Conservation (phyloP, 2,797 vertebrate genomes). For the Pseudochaenichthys georgianus region DNA sequence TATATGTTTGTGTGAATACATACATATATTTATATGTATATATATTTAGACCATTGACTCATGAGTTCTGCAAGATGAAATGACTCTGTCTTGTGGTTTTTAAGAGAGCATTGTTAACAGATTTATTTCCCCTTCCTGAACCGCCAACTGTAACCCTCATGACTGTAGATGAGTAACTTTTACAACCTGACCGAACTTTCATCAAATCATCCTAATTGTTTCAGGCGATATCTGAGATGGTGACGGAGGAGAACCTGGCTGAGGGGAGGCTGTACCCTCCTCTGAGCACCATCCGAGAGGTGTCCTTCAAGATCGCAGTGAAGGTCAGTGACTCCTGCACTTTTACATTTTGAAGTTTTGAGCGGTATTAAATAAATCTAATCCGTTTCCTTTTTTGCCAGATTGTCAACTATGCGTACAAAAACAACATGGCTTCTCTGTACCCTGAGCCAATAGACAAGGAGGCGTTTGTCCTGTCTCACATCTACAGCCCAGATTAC, state of each 20-base stretch:
- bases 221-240: conserved; percentile 92
- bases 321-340: conserved; percentile 82
- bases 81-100: too few relatives aligned
- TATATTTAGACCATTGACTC: too few relatives aligned
- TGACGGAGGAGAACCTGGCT: conserved; percentile 93
- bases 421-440: conserved; percentile 89
- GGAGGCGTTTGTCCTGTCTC: conserved; percentile 92
- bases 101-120: too few relatives aligned
- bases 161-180: too few relatives aligned
- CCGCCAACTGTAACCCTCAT: too few relatives aligned
- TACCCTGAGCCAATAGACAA: conserved; percentile 98
- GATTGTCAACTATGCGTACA: conserved; percentile 94
- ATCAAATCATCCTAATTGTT: conserved; percentile 19
- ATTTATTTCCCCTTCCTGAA: too few relatives aligned
- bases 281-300: conserved; percentile 92
- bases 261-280: conserved; percentile 97
- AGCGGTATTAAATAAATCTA: neutral
- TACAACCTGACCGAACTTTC: too few relatives aligned
- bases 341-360: neutral
- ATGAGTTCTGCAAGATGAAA: too few relatives aligned
- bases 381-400: conserved; percentile 62
- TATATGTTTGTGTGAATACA: too few relatives aligned
- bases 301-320: conserved; percentile 96
- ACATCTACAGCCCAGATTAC: conserved; percentile 94
- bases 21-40: too few relatives aligned